Conservation (phyloP, 2,797 vertebrate species). For the Diglossa cyanea region DNA sequence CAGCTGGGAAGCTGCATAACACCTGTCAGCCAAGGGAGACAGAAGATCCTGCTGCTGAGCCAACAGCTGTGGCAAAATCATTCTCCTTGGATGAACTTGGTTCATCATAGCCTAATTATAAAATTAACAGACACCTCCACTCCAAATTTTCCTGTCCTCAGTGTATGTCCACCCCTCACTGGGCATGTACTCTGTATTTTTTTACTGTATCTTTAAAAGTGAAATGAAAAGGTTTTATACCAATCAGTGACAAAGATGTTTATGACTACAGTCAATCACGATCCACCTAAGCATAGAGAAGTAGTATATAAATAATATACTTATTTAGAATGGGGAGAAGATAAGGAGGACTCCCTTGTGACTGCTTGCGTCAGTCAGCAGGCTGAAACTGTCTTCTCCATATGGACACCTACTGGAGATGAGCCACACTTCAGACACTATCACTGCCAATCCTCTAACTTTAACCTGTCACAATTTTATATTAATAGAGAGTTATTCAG, state of each 20-base stretch:
- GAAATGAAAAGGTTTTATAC: neutral
- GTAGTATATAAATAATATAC: neutral
- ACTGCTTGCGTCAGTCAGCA: neutral
- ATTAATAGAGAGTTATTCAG: neutral
- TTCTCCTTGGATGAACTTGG: neutral
- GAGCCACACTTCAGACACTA: neutral
- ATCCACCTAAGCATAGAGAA: neutral
- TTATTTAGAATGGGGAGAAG: neutral
- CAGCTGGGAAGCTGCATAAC: neutral
- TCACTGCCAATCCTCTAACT: neutral
- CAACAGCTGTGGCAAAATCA: neutral
- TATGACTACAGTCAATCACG: neutral
- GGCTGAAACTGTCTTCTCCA: neutral
- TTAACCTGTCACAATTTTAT: neutral
- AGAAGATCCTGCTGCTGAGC: neutral
- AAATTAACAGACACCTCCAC: neutral
- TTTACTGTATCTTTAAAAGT: neutral
- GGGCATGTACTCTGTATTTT: neutral
- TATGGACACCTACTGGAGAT: too few relatives aligned
- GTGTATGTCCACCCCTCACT: neutral
- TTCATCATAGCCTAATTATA: neutral
- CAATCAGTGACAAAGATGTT: neutral
- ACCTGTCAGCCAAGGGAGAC: neutral
- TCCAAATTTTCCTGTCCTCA: fast-evolving
- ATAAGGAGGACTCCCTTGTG: neutral